Evolutionary conservation across 2,888 invertebrate species (phyloP), one percentile per base, ranked within the genome.

Genomic region (Quadroppia sp.): DNA sequence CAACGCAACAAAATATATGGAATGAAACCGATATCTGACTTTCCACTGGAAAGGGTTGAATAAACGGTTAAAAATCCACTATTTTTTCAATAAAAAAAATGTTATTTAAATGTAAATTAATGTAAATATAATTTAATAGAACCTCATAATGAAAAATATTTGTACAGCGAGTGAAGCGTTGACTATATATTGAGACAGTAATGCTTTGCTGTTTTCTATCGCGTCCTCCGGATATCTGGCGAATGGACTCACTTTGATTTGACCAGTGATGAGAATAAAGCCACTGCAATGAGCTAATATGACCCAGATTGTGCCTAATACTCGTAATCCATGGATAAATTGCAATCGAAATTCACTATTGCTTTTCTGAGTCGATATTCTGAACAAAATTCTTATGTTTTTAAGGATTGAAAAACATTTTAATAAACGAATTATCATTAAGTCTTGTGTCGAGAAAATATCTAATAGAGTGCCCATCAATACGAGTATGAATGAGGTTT

Each of bases 271-370:
- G 30, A 56, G 23, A 9, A 73, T n/a, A 32, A 73, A 59, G 9
- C 70, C 69, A 40, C 48, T 36, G 1, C 56, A 48, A 71, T 73
- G 73, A 1, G 73, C 73, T 23, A 73, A 28, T 48, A 73, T 32
- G 17, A 73, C 53, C 48, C 67, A 69, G 1, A 73, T 17, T 13
- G 70, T 53, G 6, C 48, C 69, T 17, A 73, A 53, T 6, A 70
- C 70, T 17, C 73, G 25, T 9, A 73, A 30, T 9, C 73, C 73
- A 25, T 73, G 73, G 28, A 73, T 71, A 36, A 73, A 73, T 20
- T 69, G 70, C 15, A 73, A 45, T 20, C 48, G 15, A 28, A 20
- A 69, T 28, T 40, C 25, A 45, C 13, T 17, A 17, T 23, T 48
- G 17, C 11, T 28, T 28, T 36, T 48, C 17, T 45, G 9, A 9